Base-by-base conservation (phyloP, 2,797 vertebrate genomes). In the Periparus ater region DNA sequence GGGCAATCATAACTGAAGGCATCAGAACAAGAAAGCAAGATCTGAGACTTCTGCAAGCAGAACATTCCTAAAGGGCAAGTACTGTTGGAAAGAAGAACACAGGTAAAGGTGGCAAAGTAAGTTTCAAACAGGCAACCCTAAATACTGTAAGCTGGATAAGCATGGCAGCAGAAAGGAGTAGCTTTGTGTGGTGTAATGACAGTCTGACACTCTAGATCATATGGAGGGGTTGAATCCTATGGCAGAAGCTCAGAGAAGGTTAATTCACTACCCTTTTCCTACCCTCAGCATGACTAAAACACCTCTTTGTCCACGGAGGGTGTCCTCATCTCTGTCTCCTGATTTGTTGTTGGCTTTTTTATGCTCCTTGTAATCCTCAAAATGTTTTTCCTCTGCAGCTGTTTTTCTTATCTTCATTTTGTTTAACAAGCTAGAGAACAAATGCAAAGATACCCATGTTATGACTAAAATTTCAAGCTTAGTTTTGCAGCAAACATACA, bases 391-490 rank as follows among this genome's bases (percentile, higher is more conserved):
- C 67, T 76, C 44, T 44, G 22, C 32, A 73, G 30, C 20, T 86
- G 6, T 29, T 90, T 90, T 93, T 34, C 61, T 62, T 92, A 76
- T 44, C 77, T 78, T 42, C 23, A 82, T 88, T 88, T 87, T 55
- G 47, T 85, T 67, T 67, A 86, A 95, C 42, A 90, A 83, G 85
- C 72, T 66, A 80, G 54, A 91, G 71, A 86, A 93, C 68, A 89
- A 95, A 94, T 68, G 45, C 55, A 72, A 88, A 79, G 44, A 93
- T 27, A 77, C 10, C 36, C 44, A 17, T 40, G 63, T 54, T 63
- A 89, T 65, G 63, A 86, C 70, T 93, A 78, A 78, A 96, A 93
- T 68, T 68, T 51, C 53, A 95, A 89, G 85, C 55, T 94, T 84
- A 85, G 70, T 57, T 95, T 93, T 74, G 34, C 58, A 92, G 67